phyloP scores from a whole-genome alignment of 2,113 vertebrate genomes.

The Sebastes schlegelii region DNA sequence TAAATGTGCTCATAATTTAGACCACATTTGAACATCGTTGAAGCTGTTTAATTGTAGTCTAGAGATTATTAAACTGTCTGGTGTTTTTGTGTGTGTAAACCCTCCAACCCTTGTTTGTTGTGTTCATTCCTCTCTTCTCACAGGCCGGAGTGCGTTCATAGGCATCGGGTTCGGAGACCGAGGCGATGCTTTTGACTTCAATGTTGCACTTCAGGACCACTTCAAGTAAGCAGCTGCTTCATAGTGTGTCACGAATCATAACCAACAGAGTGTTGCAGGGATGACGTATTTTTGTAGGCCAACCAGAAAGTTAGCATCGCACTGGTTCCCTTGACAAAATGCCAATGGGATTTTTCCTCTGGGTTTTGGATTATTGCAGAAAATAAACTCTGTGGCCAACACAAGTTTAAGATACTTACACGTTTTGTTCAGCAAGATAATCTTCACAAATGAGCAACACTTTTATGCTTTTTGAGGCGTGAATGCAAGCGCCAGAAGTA shows the following conservation, averaged over 20 bases:
- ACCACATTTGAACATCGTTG: background rate
- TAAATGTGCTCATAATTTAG: constrained; percentile 16
- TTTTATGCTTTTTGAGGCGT: no score
- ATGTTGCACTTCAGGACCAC: constrained; percentile 97
- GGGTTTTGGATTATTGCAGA: no score
- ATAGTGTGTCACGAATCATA: background rate
- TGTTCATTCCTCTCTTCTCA: background rate
- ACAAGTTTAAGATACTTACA: no score
- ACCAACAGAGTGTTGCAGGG: no score
- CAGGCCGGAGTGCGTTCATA: constrained; percentile 97
- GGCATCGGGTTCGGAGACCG: constrained; percentile 96
- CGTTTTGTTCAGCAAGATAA: no score
- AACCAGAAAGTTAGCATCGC: no score
- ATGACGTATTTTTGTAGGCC: no score
- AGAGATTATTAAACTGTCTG: background rate
- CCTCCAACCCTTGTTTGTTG: background rate
- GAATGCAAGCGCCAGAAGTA: no score
- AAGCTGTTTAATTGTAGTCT: background rate
- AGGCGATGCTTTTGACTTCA: constrained; percentile 98
- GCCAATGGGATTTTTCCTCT: no score
- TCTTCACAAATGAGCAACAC: no score
- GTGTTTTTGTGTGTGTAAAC: background rate
- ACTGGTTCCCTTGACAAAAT: no score
- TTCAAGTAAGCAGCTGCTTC: constrained; percentile 89
- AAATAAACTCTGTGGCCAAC: no score